These are phyloP conservation scores for Leptinotarsa texana DNA, from an alignment of 1,140 invertebrate species.

Conservation along the genomic window DNA sequence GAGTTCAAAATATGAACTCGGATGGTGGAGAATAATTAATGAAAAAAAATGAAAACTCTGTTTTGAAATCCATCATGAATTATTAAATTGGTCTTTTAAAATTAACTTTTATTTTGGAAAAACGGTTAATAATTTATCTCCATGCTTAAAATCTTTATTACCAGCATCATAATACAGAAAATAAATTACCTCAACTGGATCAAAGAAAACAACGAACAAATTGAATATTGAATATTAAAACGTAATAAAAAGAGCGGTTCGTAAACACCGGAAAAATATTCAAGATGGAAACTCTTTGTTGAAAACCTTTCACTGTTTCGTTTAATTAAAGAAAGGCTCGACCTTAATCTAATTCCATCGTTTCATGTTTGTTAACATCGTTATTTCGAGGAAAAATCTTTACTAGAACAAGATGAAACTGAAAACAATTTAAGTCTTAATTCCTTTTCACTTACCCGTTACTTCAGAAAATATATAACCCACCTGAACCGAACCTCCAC, in stretches of 20 bases:
- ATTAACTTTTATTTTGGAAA: too few relatives aligned
- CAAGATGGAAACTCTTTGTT: not conserved
- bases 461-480: not conserved
- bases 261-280: not conserved
- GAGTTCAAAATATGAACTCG: too few relatives aligned
- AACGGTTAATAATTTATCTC: too few relatives aligned
- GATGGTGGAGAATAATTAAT: too few relatives aligned
- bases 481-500: not conserved
- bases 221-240: not conserved
- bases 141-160: too few relatives aligned
- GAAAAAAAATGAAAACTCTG: too few relatives aligned
- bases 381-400: not conserved
- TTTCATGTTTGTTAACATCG: constrained; percentile 1
- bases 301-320: not conserved
- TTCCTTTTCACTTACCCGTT: constrained; percentile 3
- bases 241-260: not conserved
- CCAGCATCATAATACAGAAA: too few relatives aligned
- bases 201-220: not conserved
- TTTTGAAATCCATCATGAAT: too few relatives aligned
- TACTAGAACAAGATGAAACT: not conserved
- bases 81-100: too few relatives aligned
- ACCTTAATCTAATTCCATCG: not conserved
- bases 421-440: not conserved
- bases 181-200: not conserved
- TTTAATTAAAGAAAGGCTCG: not conserved